Percentiles rank a stretch among this genome's conserved stretches.
Evolutionary conservation across 2,888 invertebrate genomes (phyloP).

Genomic region (Alloplasta piceator): DNA sequence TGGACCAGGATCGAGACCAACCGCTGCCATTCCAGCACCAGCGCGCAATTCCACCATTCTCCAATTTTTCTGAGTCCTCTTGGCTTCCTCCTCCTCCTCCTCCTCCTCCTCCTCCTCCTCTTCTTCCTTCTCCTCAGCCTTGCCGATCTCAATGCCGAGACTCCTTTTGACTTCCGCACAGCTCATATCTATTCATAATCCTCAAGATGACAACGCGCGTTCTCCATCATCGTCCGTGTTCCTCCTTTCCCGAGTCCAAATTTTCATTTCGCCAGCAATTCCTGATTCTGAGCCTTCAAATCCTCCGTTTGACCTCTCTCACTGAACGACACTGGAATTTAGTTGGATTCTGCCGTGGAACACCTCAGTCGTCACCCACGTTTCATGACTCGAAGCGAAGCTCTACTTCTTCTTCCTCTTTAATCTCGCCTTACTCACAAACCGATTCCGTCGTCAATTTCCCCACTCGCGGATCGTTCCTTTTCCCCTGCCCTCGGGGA

Average conservation of each 20-base stretch:
- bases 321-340: too few relatives aligned
- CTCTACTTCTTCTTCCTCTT: background rate
- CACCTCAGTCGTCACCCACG: background rate
- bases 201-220: conserved; percentile 20
- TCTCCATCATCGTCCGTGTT: background rate
- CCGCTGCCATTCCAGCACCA: conserved; percentile 86
- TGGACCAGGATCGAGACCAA: conserved; percentile 74
- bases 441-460: background rate
- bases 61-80: conserved; percentile 67
- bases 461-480: background rate
- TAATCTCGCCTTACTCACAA: background rate
- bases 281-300: background rate
- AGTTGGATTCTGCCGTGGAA: too few relatives aligned
- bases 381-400: background rate
- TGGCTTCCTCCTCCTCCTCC: conserved; percentile 47
- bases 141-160: conserved; percentile 33
- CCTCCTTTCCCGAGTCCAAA: background rate
- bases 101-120: conserved; percentile 47
- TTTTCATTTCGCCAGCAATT: background rate
- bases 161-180: conserved; percentile 58
- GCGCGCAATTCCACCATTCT: conserved; percentile 86
- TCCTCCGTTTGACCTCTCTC: too few relatives aligned
- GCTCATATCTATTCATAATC: conserved; percentile 63
- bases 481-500: background rate
- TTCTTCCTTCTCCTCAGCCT: conserved; percentile 11